Base-by-base conservation (phyloP, 1,140 invertebrate genomes). In the Carcinoscorpius rotundicauda region DNA sequence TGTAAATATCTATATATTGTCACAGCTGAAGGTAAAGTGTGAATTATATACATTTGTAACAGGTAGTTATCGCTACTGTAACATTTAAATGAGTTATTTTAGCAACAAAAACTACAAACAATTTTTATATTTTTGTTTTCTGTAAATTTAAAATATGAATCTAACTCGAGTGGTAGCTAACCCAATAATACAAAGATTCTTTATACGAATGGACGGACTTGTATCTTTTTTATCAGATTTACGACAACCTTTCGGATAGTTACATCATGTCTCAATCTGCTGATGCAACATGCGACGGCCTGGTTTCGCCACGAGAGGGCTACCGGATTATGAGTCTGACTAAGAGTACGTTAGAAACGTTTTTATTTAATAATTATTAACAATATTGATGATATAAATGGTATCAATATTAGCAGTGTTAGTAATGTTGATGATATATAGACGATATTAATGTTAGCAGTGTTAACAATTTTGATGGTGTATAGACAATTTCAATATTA, bases 191-290 rank as follows among this genome's bases (percentile, higher is more conserved):
- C 48, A 11, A 57, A 57, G n/a, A 3, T 57, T 57, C 48, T 55
- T 55, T 55, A 55, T 55, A 55, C n/a, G 3, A n/a, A n/a, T 55
- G 3, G n/a, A 55, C n/a, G 53, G n/a, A 9, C 8, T 52, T 4
- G 3, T 1, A n/a, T 5, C n/a, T 51, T 62, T 64, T 66, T 61
- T 55, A 63, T 51, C 63, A 72, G 66, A 69, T 69, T 6, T 68
- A 67, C 11, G 66, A 69, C n/a, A 52, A 61, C 5, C n/a, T 52
- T 58, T 65, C 76, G 11, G 71, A 80, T 68, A 75, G 88, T 74
- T 89, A 88, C 77, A 83, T 85, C 71, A 84, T 92, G 62, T 88
- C 88, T 0, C 88, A 93, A 78, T 91, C 88, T 62, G 90, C 89
- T 9, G 89, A 92, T 77, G 89, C 89, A 51, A 90, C 88, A 5